Percentiles rank a stretch among this genome's conserved stretches.
Conservation (phyloP, 2,113 vertebrate species). For the Chamaetylas fuelleborni region DNA sequence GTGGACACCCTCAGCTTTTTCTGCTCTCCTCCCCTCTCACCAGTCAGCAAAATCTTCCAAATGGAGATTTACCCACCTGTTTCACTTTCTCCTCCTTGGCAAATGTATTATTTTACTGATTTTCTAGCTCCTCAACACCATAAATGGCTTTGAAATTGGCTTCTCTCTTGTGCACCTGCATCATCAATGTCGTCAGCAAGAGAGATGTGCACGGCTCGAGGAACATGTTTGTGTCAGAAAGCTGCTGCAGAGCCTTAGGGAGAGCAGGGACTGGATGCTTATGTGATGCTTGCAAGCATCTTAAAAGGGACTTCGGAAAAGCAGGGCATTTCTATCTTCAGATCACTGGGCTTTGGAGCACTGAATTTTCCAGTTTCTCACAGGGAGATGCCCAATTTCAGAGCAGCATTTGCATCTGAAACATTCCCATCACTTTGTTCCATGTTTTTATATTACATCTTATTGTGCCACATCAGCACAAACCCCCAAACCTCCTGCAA, state of each 20-base stretch:
- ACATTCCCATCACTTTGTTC: neutral
- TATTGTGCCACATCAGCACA: neutral
- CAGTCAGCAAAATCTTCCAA: constrained; percentile 15
- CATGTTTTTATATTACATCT: neutral
- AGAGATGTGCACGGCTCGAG: constrained; percentile 49
- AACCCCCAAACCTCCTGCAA: neutral
- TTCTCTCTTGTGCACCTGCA: constrained; percentile 55
- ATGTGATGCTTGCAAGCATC: constrained; percentile 15
- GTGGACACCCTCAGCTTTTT: neutral
- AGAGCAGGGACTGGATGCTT: constrained; percentile 30
- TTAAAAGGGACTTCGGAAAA: constrained; percentile 31
- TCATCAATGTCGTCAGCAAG: constrained; percentile 59
- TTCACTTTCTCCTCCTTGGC: constrained; percentile 27
- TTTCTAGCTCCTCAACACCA: constrained; percentile 41
- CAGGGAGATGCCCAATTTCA: neutral
- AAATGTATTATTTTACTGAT: constrained; percentile 23
- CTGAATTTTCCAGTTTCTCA: neutral
- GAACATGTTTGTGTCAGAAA: constrained; percentile 10
- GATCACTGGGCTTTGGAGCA: neutral
- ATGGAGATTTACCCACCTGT: constrained; percentile 8
- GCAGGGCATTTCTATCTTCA: neutral
- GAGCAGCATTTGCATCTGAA: neutral
- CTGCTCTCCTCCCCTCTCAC: neutral
- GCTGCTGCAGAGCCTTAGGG: constrained; percentile 43
- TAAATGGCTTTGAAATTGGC: constrained; percentile 61